These are phyloP conservation scores for Ataeniobius toweri DNA, from an alignment of 2,797 vertebrate genomes.

Conservation along the genomic window DNA sequence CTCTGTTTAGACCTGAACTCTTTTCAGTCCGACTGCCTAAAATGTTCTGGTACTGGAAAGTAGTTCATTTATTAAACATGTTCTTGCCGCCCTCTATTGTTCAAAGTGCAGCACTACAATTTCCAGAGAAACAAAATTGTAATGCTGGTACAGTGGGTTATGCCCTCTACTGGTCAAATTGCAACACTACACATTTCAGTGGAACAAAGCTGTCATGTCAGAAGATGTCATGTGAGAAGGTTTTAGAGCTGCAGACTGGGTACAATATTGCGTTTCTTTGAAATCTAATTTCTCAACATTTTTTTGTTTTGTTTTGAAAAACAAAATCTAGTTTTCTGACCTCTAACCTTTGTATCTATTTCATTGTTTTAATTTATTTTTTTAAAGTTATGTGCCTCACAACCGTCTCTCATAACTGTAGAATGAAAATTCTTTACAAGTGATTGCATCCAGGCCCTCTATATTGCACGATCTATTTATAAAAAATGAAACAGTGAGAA, in stretches of 20 bases:
- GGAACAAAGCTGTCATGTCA: not conserved
- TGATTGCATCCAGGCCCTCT: not conserved
- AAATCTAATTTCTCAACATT: not conserved
- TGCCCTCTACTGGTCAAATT: not conserved
- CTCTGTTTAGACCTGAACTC: not conserved
- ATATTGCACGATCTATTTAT: not conserved
- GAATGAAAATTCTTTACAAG: not conserved
- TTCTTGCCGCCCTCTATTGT: conserved; percentile 87
- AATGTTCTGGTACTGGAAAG: not conserved
- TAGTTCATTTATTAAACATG: conserved; percentile 52
- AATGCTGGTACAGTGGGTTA: not conserved
- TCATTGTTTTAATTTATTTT: not conserved
- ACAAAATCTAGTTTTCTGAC: not conserved
- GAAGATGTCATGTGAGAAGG: not conserved
- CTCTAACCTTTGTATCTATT: not conserved
- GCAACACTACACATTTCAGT: not conserved
- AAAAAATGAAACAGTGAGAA: not conserved
- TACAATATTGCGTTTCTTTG: not conserved
- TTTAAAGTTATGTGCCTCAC: not conserved
- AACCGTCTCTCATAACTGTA: not conserved
- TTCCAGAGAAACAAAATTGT: not conserved
- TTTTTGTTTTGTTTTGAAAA: not conserved
- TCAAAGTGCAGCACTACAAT: conserved; percentile 48
- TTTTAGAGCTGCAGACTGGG: not conserved
- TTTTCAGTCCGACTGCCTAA: not conserved